These are phyloP conservation scores for Gambusia holbrooki DNA, from an alignment of 2,113 vertebrate genomes.

Conservation along the genomic window DNA sequence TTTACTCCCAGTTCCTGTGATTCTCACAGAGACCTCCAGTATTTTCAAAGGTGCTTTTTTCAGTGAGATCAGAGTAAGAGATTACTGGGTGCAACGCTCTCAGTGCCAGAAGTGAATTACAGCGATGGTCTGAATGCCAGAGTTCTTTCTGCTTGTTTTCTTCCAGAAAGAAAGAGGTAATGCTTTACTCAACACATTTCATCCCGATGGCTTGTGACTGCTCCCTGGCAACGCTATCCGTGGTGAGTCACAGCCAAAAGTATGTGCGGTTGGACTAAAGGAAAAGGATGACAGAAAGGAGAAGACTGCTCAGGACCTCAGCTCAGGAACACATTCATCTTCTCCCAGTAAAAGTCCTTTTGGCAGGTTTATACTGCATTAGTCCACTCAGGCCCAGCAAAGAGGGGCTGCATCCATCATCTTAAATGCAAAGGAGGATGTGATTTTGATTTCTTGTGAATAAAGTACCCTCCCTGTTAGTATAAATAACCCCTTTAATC, in stretches of 20 bases:
- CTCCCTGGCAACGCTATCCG: constrained; percentile 56
- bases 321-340: constrained; percentile 55
- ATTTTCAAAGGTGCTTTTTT: constrained; percentile 36
- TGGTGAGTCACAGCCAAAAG: constrained; percentile 63
- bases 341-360: constrained; percentile 67
- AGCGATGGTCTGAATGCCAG: constrained; percentile 58
- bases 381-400: constrained; percentile 41
- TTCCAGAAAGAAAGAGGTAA: constrained; percentile 53
- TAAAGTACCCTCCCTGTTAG: constrained; percentile 36
- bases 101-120: constrained; percentile 73
- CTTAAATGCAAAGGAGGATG: constrained; percentile 37
- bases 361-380: constrained; percentile 72
- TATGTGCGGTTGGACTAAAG: constrained; percentile 48
- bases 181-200: constrained; percentile 63
- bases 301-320: constrained; percentile 44
- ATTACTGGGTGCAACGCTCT: constrained; percentile 71
- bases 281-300: constrained; percentile 35
- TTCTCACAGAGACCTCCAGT: constrained; percentile 50
- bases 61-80: constrained; percentile 65
- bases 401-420: constrained; percentile 47
- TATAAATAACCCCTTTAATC: constrained; percentile 5
- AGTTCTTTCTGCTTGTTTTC: constrained; percentile 65
- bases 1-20: constrained; percentile 51
- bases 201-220: constrained; percentile 63
- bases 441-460: constrained; percentile 39